Evolutionary conservation across 2,113 vertebrate genomes (phyloP).

Genomic region (Bos indicus): DNA sequence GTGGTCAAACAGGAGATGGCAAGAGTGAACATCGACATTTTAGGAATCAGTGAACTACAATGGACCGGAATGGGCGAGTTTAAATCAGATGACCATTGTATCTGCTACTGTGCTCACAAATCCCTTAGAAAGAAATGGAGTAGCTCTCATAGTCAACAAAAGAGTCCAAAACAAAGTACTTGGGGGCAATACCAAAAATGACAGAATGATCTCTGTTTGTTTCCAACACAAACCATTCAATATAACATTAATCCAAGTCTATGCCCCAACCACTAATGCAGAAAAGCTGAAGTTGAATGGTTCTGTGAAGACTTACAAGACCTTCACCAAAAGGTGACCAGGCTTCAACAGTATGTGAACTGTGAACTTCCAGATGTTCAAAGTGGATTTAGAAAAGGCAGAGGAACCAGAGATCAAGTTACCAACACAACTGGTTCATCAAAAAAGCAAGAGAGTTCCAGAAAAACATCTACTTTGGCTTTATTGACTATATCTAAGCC

Average conservation of each 20-base stretch:
- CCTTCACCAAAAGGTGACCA: neutral
- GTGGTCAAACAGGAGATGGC: neutral
- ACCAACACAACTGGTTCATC: neutral
- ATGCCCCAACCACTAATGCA: neutral
- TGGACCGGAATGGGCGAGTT: neutral
- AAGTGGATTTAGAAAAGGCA: neutral
- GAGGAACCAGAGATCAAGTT: neutral
- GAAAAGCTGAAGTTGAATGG: neutral
- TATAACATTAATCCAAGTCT: neutral
- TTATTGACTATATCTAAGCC: neutral
- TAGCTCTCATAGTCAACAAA: neutral
- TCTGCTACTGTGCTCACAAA: neutral
- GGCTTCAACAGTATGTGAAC: neutral
- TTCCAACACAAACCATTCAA: neutral
- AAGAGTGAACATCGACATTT: neutral
- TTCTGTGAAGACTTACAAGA: neutral
- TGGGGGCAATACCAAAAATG: neutral
- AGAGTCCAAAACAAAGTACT: neutral
- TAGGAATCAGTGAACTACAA: neutral
- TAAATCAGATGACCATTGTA: neutral
- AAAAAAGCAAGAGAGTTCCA: neutral
- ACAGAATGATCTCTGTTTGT: neutral
- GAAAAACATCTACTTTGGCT: neutral
- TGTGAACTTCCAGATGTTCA: neutral
- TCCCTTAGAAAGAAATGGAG: neutral